Evolutionary conservation across 2,113 vertebrate species (phyloP).

Genomic region (Acanthochromis polyacanthus): DNA sequence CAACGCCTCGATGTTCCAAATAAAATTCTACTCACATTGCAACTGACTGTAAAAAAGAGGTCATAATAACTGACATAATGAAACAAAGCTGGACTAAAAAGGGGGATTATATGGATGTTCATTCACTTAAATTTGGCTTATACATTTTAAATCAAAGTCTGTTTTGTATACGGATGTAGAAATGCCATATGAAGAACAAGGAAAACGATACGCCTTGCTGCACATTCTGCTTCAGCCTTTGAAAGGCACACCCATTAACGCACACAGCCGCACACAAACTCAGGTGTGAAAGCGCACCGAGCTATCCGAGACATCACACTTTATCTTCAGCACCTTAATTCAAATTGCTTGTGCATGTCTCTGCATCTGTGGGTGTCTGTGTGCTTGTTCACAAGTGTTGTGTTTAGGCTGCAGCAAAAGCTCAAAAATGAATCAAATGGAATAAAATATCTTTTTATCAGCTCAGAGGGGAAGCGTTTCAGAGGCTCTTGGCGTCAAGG

Average conservation of each 20-base stretch:
- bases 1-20: no score
- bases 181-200: no score
- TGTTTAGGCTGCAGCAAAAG: constrained; percentile 36
- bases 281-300: constrained; percentile 53
- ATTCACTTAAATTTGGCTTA: no score
- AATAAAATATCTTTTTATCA: constrained; percentile 59
- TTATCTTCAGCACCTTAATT: constrained; percentile 54
- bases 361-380: constrained; percentile 51
- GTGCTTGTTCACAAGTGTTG: constrained; percentile 69
- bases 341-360: constrained; percentile 43
- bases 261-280: constrained; percentile 4
- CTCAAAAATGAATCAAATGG: constrained; percentile 47
- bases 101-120: no score
- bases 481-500: constrained; percentile 58
- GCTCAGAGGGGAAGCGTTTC: constrained; percentile 52
- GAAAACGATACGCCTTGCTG: not conserved
- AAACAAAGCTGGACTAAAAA: no score
- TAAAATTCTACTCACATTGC: no score
- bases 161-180: not conserved
- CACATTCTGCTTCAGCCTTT: constrained; percentile 13
- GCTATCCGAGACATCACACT: constrained; percentile 64
- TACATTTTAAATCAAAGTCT: no score
- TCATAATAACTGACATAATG: no score
- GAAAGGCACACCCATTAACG: constrained; percentile 35
- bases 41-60: no score